Percentiles rank a stretch among this genome's conserved stretches.
Evolutionary conservation across 2,113 vertebrate species (phyloP).

Genomic region (Pteropus alecto): DNA sequence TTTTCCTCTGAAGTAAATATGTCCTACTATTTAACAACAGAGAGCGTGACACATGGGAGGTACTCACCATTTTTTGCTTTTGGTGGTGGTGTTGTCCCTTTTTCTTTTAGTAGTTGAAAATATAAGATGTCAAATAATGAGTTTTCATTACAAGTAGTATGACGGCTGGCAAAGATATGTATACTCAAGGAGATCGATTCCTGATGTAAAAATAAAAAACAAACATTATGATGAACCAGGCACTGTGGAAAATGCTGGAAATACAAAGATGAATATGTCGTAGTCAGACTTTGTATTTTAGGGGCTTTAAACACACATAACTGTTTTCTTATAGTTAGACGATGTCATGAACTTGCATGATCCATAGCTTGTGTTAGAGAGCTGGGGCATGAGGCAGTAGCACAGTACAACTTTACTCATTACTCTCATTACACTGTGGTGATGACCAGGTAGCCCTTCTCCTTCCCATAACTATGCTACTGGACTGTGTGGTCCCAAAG

Average conservation of each 20-base stretch:
- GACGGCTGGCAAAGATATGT: neutral
- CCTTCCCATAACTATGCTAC: neutral
- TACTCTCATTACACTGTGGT: neutral
- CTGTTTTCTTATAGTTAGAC: neutral
- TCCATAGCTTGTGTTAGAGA: neutral
- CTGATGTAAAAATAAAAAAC: neutral
- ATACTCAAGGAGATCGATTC: neutral
- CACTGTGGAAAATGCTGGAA: neutral
- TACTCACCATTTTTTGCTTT: neutral
- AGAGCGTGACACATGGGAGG: neutral
- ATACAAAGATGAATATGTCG: neutral
- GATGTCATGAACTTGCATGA: neutral
- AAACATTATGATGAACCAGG: neutral
- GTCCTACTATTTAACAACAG: neutral
- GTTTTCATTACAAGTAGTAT: neutral
- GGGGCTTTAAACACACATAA: neutral
- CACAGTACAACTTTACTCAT: neutral
- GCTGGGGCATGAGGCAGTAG: neutral
- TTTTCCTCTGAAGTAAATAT: neutral
- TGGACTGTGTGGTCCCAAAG: neutral
- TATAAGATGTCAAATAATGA: neutral
- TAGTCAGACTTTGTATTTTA: neutral
- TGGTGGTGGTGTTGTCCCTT: neutral
- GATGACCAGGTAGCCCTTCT: neutral
- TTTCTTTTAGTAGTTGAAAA: slow-evolving; percentile 20